A percentile compares a stretch with the other conserved stretches of the same genome.
phyloP scores from a whole-genome alignment of 2,797 vertebrate genomes.

The Fratercula arctica region DNA sequence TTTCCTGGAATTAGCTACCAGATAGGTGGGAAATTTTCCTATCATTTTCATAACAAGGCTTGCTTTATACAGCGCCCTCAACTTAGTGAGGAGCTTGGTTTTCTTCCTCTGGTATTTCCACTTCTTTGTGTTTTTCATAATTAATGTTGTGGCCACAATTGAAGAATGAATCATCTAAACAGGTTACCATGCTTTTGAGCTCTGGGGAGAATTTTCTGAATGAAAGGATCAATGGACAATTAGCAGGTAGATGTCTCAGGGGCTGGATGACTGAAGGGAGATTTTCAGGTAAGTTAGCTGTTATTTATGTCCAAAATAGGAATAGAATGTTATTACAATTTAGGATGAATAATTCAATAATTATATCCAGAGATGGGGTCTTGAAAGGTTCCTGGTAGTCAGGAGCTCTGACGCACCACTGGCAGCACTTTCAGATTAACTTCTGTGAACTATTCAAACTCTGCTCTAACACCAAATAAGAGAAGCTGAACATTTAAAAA shows the following conservation, averaged over 20 bases:
- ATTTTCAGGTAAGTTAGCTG: neutral
- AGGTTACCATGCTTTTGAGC: neutral
- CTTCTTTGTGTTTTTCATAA: neutral
- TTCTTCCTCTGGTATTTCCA: neutral
- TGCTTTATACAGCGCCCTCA: neutral
- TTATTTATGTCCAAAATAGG: neutral
- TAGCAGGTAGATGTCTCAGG: neutral
- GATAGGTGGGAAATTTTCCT: neutral
- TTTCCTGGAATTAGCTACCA: neutral
- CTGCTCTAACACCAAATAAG: neutral
- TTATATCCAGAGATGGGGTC: neutral
- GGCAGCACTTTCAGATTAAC: neutral
- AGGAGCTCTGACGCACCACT: neutral
- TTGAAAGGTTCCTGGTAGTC: neutral
- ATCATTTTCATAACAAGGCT: neutral
- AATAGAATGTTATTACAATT: neutral
- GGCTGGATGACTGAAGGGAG: neutral
- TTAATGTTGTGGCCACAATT: neutral
- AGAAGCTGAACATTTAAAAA: neutral
- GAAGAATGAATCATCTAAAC: neutral
- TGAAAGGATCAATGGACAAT: neutral
- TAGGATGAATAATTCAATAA: neutral
- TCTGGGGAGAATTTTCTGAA: neutral
- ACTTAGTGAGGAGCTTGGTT: neutral
- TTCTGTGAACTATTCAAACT: neutral